phyloP scores from a whole-genome alignment of 2,888 invertebrate species.

The Pterostichus madidus region DNA sequence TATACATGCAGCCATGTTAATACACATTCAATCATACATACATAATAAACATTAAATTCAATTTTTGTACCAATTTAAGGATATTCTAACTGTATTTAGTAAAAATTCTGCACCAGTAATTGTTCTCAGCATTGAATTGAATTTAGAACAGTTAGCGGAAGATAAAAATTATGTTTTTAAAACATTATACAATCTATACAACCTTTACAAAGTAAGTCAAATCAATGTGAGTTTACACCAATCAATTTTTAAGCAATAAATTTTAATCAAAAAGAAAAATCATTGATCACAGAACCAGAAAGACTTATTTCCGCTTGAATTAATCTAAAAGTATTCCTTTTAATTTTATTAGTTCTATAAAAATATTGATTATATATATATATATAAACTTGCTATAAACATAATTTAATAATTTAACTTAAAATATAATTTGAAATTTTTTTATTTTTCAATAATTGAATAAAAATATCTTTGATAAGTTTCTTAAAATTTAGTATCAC shows the following conservation, averaged over 20 bases:
- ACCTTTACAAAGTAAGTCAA: background rate
- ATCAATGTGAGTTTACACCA: background rate
- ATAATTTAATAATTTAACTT: slow-evolving; percentile 36
- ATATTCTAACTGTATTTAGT: slow-evolving; percentile 45
- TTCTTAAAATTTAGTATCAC: slow-evolving; percentile 59
- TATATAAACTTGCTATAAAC: slow-evolving; percentile 2
- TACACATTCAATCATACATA: slow-evolving; percentile 1
- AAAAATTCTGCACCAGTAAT: slow-evolving; percentile 39
- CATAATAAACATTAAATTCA: slow-evolving; percentile 39
- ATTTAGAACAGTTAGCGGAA: slow-evolving; percentile 31
- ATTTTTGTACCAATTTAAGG: slow-evolving; percentile 52
- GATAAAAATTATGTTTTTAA: slow-evolving; percentile 8
- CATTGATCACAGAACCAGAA: slow-evolving; percentile 48
- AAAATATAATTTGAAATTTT: background rate
- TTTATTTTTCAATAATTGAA: background rate
- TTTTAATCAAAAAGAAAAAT: slow-evolving; percentile 24
- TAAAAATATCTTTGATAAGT: slow-evolving; percentile 23
- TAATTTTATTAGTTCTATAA: background rate
- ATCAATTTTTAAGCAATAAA: slow-evolving; percentile 9
- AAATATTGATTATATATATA: background rate
- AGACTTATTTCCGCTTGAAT: slow-evolving; percentile 22
- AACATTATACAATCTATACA: slow-evolving; percentile 22
- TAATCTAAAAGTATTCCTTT: background rate
- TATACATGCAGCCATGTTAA: slow-evolving; percentile 7
- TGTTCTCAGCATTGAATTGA: slow-evolving; percentile 5